Percentiles rank a stretch among this genome's conserved stretches.
Conservation (phyloP, 2,888 invertebrate species). For the Congeria kusceri region DNA sequence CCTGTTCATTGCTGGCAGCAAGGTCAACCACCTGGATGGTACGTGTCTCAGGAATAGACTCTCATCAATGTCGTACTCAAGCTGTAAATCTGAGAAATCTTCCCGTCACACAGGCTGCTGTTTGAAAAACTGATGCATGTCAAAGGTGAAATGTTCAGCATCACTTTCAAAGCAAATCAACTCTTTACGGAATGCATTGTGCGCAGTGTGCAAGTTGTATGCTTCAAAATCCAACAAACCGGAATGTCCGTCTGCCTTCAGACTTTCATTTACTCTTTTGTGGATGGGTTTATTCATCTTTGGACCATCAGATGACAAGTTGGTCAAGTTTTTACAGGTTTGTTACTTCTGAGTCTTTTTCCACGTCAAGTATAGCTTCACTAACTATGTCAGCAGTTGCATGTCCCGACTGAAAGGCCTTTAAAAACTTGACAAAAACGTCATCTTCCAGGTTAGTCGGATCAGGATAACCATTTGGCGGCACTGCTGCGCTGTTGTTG, state of each 20-base stretch:
- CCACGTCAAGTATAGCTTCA: slow-evolving; percentile 15
- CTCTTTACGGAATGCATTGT: slow-evolving; percentile 45
- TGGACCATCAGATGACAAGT: slow-evolving; percentile 34
- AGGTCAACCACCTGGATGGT: slow-evolving; percentile 39
- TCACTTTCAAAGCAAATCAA: slow-evolving; percentile 25
- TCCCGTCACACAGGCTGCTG: slow-evolving; percentile 24
- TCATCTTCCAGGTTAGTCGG: slow-evolving; percentile 21
- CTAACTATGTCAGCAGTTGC: slow-evolving; percentile 22
- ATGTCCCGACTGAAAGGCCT: slow-evolving; percentile 31
- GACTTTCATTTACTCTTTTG: slow-evolving; percentile 21
- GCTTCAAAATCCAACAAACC: slow-evolving; percentile 33
- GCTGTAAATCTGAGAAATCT: slow-evolving; percentile 29
- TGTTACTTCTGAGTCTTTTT: slow-evolving; percentile 10
- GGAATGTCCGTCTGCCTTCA: slow-evolving; percentile 10
- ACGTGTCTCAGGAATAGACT: slow-evolving; percentile 29
- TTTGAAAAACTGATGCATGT: slow-evolving; percentile 36
- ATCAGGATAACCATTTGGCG: slow-evolving; percentile 39
- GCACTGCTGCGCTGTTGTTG: slow-evolving; percentile 32
- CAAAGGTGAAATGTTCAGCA: slow-evolving; percentile 34
- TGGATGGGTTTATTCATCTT: slow-evolving; percentile 41
- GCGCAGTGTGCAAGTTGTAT: slow-evolving; percentile 25
- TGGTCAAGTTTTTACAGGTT: slow-evolving; percentile 27
- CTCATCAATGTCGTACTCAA: slow-evolving; percentile 40
- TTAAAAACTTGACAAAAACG: slow-evolving; percentile 29
- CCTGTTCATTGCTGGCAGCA: slow-evolving; percentile 32